phyloP scores from a whole-genome alignment of 1,140 invertebrate species.

The Drosophila burlai region DNA sequence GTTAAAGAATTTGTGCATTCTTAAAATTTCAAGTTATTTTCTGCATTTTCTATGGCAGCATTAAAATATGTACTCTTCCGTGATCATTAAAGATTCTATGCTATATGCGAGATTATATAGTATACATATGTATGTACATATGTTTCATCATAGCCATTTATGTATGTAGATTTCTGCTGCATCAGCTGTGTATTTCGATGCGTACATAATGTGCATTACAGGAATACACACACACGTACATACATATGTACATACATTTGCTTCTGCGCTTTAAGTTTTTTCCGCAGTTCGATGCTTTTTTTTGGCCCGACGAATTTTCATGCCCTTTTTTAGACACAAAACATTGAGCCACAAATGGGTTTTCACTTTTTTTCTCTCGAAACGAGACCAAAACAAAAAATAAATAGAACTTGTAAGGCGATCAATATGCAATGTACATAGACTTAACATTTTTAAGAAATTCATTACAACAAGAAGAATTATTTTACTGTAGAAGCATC shows the following conservation, averaged over 20 bases:
- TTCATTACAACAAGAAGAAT: too few relatives aligned
- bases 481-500: too few relatives aligned
- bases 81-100: not conserved
- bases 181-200: conserved; percentile 14
- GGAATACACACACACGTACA: not conserved
- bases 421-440: not conserved
- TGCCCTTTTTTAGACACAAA: conserved; percentile 45
- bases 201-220: conserved; percentile 14
- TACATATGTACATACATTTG: not conserved
- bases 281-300: conserved; percentile 10
- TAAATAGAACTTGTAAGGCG: not conserved
- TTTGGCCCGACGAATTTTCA: conserved; percentile 40
- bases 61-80: not conserved
- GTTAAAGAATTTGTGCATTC: not conserved
- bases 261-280: conserved; percentile 14
- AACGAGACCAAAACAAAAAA: conserved; percentile 3
- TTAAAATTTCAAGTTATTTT: not conserved
- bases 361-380: conserved; percentile 21
- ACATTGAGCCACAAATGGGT: conserved; percentile 25
- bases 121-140: not conserved
- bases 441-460: not conserved
- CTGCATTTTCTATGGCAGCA: not conserved
- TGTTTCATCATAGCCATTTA: not conserved
- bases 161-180: conserved; percentile 13
- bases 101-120: not conserved